phyloP scores from a whole-genome alignment of 2,888 invertebrate genomes.

The Linnaemya vulpina region DNA sequence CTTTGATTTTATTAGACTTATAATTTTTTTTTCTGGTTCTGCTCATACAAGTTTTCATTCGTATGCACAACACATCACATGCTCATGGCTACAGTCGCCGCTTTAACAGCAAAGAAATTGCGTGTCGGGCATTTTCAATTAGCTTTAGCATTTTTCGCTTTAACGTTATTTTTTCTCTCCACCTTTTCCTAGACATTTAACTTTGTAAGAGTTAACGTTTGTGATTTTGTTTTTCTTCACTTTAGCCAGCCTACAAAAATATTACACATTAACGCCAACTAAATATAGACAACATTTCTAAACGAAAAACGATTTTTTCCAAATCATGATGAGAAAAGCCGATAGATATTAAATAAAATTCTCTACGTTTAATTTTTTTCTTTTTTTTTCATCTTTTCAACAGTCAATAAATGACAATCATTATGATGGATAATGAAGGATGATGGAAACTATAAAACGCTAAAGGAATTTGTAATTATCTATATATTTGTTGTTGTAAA shows the following conservation, averaged over 20 bases:
- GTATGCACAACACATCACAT: conserved; percentile 65
- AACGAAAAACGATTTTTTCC: neutral
- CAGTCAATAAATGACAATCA: conserved; percentile 71
- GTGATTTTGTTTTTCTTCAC: conserved; percentile 28
- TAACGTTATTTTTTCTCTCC: conserved; percentile 6
- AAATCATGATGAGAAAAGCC: conserved; percentile 43
- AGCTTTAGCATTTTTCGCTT: conserved; percentile 22
- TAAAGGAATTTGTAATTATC: conserved; percentile 55
- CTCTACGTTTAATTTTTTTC: neutral
- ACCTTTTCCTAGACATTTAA: conserved; percentile 3
- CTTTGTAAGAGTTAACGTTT: conserved; percentile 1
- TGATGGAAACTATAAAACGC: conserved; percentile 35
- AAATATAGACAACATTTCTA: conserved; percentile 5
- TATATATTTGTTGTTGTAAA: conserved; percentile 1
- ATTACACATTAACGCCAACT: conserved; percentile 53
- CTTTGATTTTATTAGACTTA: conserved; percentile 52
- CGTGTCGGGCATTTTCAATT: conserved; percentile 71
- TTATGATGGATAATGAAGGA: conserved; percentile 64
- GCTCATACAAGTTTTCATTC: conserved; percentile 46
- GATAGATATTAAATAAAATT: conserved; percentile 52
- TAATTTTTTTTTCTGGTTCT: neutral
- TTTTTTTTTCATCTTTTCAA: conserved; percentile 9
- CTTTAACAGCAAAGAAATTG: conserved; percentile 59
- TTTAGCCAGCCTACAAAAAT: conserved; percentile 17
- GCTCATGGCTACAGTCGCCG: conserved; percentile 56